Evolutionary conservation across 2,113 vertebrate genomes (phyloP).

Genomic region (Catagonus wagneri): DNA sequence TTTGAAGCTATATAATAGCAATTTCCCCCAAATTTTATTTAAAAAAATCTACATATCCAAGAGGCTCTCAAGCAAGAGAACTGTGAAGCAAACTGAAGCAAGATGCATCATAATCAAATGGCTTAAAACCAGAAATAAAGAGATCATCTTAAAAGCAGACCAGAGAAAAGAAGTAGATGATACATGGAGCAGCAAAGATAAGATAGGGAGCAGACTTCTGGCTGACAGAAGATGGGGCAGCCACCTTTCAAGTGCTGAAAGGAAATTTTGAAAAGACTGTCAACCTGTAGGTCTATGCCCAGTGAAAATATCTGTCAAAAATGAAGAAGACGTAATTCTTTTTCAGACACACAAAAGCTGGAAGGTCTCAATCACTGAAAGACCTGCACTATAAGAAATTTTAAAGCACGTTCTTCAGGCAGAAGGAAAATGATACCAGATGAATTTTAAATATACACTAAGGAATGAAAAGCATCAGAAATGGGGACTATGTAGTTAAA

Average conservation of each 20-base stretch:
- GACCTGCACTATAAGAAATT: neutral
- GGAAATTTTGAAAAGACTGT: neutral
- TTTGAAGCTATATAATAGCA: neutral
- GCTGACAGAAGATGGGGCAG: neutral
- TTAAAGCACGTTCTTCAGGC: neutral
- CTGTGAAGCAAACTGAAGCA: neutral
- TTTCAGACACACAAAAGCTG: neutral
- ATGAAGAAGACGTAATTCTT: conserved; percentile 24
- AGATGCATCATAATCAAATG: neutral
- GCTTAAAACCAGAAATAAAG: neutral
- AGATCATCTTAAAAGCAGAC: neutral
- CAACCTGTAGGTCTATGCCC: neutral
- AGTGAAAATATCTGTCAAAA: conserved; percentile 11
- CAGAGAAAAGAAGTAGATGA: neutral
- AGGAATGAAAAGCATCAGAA: neutral
- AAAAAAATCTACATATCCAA: conserved; percentile 7
- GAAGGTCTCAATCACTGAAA: neutral
- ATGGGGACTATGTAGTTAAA: neutral
- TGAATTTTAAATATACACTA: neutral
- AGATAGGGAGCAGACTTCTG: neutral
- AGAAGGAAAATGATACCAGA: conserved; percentile 25
- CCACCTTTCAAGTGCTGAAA: neutral
- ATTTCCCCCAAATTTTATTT: neutral
- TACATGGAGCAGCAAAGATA: neutral
- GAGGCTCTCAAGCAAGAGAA: conserved; percentile 11